Percentiles rank a stretch among this genome's conserved stretches.
Conservation (phyloP, 2,888 invertebrate species). For the Iphiclides podalirius region DNA sequence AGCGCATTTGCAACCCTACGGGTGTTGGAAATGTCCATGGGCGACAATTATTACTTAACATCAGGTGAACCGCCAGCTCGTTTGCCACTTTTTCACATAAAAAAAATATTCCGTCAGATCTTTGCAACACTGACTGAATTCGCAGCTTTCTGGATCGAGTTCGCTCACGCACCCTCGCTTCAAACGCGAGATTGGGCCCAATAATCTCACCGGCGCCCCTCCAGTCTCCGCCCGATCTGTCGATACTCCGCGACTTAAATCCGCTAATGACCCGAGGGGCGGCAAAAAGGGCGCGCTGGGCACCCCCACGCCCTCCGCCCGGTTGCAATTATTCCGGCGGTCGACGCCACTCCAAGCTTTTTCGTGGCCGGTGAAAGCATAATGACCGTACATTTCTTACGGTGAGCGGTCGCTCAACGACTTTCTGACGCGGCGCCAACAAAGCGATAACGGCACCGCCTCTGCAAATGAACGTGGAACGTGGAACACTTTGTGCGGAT, state of each 20-base stretch:
- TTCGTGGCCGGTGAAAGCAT: slow-evolving; percentile 23
- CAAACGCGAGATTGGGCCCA: slow-evolving; percentile 1
- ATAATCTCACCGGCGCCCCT: neutral
- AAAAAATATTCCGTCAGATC: no score
- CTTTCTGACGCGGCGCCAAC: slow-evolving; percentile 23
- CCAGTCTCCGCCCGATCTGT: slow-evolving; percentile 10
- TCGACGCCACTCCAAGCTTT: slow-evolving; percentile 24
- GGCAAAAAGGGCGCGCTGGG: slow-evolving; percentile 8
- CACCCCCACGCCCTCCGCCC: neutral
- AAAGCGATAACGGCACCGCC: neutral
- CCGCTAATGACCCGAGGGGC: slow-evolving; percentile 16
- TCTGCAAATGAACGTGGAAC: slow-evolving; percentile 1
- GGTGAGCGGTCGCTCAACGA: slow-evolving; percentile 21
- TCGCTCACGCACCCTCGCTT: no score
- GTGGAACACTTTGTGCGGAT: neutral
- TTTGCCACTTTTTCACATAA: no score
- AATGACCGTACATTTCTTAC: slow-evolving; percentile 23
- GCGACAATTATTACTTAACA: no score
- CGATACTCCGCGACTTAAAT: slow-evolving; percentile 19
- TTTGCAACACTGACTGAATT: no score
- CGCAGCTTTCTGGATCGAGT: no score
- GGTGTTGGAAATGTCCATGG: no score
- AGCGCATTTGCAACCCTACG: no score
- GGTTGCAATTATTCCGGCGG: slow-evolving; percentile 21
- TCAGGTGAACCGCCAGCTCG: no score